These are phyloP conservation scores for Gymnodraco acuticeps DNA, from an alignment of 2,797 vertebrate species.

Conservation along the genomic window DNA sequence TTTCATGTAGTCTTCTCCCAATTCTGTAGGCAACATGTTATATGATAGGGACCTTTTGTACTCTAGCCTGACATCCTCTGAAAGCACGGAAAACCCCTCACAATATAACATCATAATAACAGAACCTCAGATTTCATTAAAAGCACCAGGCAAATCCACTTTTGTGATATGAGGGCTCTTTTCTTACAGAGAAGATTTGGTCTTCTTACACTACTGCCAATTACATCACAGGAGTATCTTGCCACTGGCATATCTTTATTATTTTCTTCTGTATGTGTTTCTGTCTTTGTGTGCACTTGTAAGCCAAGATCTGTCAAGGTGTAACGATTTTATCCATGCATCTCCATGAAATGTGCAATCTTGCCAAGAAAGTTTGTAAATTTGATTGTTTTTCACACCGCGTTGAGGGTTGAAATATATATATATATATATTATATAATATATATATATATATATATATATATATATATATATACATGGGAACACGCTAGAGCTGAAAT, in stretches of 20 bases:
- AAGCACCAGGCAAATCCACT: slow-evolving; percentile 22
- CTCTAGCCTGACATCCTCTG: background rate
- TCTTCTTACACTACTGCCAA: slow-evolving; percentile 36
- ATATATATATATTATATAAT: no score
- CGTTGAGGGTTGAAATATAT: slow-evolving; percentile 26
- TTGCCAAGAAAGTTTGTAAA: slow-evolving; percentile 45
- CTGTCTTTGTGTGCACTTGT: background rate
- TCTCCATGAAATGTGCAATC: slow-evolving; percentile 51
- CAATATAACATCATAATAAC: slow-evolving; percentile 17
- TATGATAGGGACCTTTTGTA: background rate
- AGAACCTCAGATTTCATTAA: slow-evolving; percentile 29
- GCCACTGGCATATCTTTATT: slow-evolving; percentile 22
- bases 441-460: background rate
- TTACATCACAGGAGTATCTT: slow-evolving; percentile 44
- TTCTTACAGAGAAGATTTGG: slow-evolving; percentile 39
- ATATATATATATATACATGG: background rate
- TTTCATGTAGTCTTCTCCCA: background rate
- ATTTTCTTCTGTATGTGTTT: background rate
- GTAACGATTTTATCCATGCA: slow-evolving; percentile 25
- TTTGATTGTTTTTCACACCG: slow-evolving; percentile 36
- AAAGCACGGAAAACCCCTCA: background rate
- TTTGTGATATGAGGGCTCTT: slow-evolving; percentile 10
- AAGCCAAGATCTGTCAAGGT: slow-evolving; percentile 6
- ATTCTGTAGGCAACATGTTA: background rate
- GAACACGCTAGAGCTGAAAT: slow-evolving; percentile 44